Evolutionary conservation across 2,113 vertebrate genomes (phyloP).

Genomic region (Ptyas mucosa): DNA sequence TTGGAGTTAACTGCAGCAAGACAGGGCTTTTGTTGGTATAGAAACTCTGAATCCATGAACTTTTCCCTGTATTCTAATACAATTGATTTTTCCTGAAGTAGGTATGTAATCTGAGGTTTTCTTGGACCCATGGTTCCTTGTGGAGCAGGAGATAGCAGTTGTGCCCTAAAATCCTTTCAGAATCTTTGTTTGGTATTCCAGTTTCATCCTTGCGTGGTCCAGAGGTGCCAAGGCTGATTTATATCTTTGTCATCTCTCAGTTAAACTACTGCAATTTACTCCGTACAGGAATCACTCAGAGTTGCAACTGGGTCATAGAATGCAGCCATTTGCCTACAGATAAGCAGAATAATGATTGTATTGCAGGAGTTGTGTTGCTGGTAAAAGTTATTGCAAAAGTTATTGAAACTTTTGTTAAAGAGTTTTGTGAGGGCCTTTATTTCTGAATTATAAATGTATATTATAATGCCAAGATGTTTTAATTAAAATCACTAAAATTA

Average conservation of each 20-base stretch:
- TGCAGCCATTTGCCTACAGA: background rate
- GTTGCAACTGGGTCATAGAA: background rate
- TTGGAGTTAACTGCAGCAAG: background rate
- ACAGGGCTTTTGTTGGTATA: background rate
- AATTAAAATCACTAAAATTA: background rate
- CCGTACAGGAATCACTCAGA: background rate
- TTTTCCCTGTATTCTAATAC: background rate
- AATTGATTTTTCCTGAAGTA: background rate
- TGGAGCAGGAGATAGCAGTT: background rate
- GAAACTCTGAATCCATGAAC: background rate
- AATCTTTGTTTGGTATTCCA: background rate
- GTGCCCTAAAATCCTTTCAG: background rate
- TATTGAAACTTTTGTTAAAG: slow-evolving; percentile 37
- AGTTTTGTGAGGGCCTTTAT: slow-evolving; percentile 40
- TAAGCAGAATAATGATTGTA: background rate
- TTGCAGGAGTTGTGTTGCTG: background rate
- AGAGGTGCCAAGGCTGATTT: background rate
- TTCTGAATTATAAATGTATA: slow-evolving; percentile 29
- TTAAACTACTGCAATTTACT: background rate
- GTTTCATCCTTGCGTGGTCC: background rate
- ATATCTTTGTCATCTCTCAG: background rate
- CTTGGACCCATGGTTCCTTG: background rate
- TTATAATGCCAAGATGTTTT: background rate
- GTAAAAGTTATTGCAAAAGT: slow-evolving; percentile 32
- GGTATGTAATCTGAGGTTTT: background rate